Conservation (phyloP, 2,888 invertebrate species). For the Drosophila pullipes region DNA sequence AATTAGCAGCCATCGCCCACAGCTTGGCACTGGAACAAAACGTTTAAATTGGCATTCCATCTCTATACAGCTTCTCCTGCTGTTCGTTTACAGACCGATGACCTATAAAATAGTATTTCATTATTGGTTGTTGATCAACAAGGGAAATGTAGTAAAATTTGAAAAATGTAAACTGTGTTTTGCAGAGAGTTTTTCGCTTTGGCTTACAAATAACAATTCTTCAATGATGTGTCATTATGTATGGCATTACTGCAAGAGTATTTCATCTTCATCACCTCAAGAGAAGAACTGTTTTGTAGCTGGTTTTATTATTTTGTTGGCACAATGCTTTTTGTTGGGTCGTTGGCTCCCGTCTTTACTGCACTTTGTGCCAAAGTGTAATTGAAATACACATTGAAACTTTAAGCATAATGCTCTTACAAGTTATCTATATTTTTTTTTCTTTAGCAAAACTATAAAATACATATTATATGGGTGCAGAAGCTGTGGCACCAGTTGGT, state of each 20-base stretch:
- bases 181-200: neutral
- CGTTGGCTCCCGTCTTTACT: constrained; percentile 28
- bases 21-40: constrained; percentile 34
- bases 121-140: neutral
- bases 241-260: constrained; percentile 2
- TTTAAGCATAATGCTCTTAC: constrained; percentile 74
- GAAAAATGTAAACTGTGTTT: neutral
- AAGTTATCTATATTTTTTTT: constrained; percentile 38
- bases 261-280: constrained; percentile 10
- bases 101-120: neutral
- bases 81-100: neutral
- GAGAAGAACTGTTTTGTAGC: neutral
- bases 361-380: constrained; percentile 63
- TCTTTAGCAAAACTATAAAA: constrained; percentile 65
- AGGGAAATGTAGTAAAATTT: neutral
- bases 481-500: neutral
- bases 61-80: neutral
- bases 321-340: constrained; percentile 21
- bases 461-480: constrained; percentile 59
- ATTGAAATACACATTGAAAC: constrained; percentile 76
- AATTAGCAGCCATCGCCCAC: constrained; percentile 53
- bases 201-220: neutral
- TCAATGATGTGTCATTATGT: neutral
- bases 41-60: constrained; percentile 34
- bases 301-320: constrained; percentile 45